A percentile compares a stretch with the other conserved stretches of the same genome.
Evolutionary conservation across 2,113 vertebrate genomes (phyloP).

Genomic region (Microcebus tavaratra): DNA sequence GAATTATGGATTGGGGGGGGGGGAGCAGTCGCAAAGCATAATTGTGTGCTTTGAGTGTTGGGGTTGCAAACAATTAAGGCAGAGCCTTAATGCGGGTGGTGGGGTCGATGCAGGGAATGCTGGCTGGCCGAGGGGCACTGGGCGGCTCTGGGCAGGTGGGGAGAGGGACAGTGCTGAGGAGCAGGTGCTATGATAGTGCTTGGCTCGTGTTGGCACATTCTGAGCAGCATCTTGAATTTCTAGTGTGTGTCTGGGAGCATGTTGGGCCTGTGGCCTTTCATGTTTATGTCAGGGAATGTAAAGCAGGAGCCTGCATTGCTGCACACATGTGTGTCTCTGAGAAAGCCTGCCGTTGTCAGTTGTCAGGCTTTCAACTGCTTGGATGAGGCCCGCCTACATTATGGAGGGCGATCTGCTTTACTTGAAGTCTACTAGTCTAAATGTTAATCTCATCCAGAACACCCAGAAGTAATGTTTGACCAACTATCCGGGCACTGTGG

Average conservation of each 20-base stretch:
- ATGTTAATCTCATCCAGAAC: background rate
- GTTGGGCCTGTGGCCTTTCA: background rate
- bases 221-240: background rate
- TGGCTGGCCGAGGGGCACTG: background rate
- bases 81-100: background rate
- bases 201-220: background rate
- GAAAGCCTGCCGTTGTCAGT: background rate
- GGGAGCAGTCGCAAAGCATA: background rate
- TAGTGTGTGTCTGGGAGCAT: background rate
- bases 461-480: background rate
- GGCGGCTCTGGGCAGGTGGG: background rate
- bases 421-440: background rate
- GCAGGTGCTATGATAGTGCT: background rate
- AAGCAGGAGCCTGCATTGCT: background rate
- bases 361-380: background rate
- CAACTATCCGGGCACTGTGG: background rate
- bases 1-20: background rate
- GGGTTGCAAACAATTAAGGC: rapidly evolving
- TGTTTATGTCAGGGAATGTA: background rate
- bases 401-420: background rate
- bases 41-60: background rate
- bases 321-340: background rate
- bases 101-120: background rate
- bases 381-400: background rate
- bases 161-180: background rate